phyloP scores from a whole-genome alignment of 2,888 invertebrate species.

The Caenorhabditis parvicauda region DNA sequence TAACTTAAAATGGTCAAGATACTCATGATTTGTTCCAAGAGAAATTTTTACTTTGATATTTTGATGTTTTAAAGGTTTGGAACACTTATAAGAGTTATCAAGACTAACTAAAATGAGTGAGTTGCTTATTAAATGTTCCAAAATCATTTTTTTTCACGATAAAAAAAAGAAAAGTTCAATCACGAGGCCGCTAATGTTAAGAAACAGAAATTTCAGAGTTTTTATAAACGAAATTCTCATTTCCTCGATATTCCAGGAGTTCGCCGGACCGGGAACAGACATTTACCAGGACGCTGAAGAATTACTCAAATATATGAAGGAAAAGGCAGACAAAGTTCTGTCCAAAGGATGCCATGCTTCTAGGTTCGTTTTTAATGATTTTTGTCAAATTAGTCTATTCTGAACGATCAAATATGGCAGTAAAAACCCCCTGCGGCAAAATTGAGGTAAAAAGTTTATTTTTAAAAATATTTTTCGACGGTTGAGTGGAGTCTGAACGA shows the following conservation, averaged over 20 bases:
- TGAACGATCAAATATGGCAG: constrained; percentile 36
- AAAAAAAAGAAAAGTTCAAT: neutral
- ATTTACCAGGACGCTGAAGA: constrained; percentile 89
- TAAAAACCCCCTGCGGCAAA: too few species aligned
- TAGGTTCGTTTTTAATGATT: constrained; percentile 4
- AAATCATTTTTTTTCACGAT: neutral
- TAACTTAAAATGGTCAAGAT: too few species aligned
- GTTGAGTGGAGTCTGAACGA: too few species aligned
- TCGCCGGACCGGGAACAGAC: constrained; percentile 92
- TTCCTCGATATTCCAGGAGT: constrained; percentile 63
- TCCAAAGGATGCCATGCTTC: constrained; percentile 35
- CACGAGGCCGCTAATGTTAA: neutral
- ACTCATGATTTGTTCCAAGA: too few species aligned
- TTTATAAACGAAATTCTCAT: neutral
- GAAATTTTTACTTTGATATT: too few species aligned
- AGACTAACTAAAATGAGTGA: too few species aligned
- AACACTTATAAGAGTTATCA: too few species aligned
- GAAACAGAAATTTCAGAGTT: neutral
- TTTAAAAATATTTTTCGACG: too few species aligned
- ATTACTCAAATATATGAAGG: constrained; percentile 71
- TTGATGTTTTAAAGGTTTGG: too few species aligned
- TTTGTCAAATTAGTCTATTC: constrained; percentile 1
- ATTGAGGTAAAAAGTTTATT: too few species aligned
- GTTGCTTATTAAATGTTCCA: neutral
- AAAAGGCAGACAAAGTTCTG: constrained; percentile 27